These are phyloP conservation scores for Poecile atricapillus DNA, from an alignment of 2,113 vertebrate species.

Conservation along the genomic window DNA sequence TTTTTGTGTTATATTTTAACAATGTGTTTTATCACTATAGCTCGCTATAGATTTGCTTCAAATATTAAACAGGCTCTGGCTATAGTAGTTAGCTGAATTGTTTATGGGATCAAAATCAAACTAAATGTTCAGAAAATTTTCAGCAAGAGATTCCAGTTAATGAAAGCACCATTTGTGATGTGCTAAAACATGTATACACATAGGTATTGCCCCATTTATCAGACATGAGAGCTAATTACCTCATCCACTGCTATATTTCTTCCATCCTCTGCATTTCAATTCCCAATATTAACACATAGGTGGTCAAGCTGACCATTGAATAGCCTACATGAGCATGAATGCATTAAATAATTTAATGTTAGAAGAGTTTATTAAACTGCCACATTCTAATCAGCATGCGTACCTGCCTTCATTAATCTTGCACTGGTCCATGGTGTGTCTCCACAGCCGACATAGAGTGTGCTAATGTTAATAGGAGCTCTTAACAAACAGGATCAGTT, in stretches of 20 bases:
- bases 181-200: conserved; percentile 96
- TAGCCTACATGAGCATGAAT: conserved; percentile 96
- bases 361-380: conserved; percentile 92
- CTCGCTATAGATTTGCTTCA: conserved; percentile 68
- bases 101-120: conserved; percentile 76
- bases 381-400: conserved; percentile 88
- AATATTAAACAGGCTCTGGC: conserved; percentile 64
- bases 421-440: conserved; percentile 84
- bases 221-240: conserved; percentile 97
- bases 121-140: conserved; percentile 84
- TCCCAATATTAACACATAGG: conserved; percentile 94
- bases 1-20: conserved; percentile 68
- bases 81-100: conserved; percentile 66
- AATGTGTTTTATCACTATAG: conserved; percentile 59
- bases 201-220: conserved; percentile 98
- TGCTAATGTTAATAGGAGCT: conserved; percentile 91
- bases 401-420: conserved; percentile 91
- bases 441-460: conserved; percentile 76
- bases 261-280: conserved; percentile 91
- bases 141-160: conserved; percentile 84
- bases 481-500: conserved; percentile 97
- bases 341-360: conserved; percentile 98
- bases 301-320: conserved; percentile 89
- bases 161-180: conserved; percentile 86
- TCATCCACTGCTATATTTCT: conserved; percentile 87